Conservation (phyloP, 2,888 invertebrate species). For the Selenia dentaria region DNA sequence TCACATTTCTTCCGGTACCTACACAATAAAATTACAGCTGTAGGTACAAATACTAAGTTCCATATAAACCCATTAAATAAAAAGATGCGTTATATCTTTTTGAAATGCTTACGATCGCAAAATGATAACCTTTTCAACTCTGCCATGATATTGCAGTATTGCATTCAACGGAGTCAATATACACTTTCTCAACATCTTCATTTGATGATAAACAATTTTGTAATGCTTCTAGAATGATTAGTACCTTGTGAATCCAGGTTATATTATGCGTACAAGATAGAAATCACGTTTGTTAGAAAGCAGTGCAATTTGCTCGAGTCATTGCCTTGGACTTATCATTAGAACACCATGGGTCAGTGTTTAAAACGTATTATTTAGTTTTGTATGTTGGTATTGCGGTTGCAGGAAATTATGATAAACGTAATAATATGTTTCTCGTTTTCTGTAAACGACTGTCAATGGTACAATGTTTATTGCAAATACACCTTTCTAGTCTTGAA, state of each 20-base stretch:
- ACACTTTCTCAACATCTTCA: slow-evolving; percentile 22
- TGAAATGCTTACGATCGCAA: too few relatives aligned
- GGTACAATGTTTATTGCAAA: neutral
- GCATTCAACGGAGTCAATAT: slow-evolving; percentile 18
- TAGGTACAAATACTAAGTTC: too few relatives aligned
- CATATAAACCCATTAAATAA: too few relatives aligned
- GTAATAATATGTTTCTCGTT: neutral
- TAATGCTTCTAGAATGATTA: slow-evolving; percentile 19
- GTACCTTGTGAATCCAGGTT: slow-evolving; percentile 10
- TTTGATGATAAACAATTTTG: slow-evolving; percentile 18
- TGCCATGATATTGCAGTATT: slow-evolving; percentile 29
- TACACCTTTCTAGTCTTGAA: neutral
- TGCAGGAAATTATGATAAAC: neutral
- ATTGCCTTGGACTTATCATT: slow-evolving; percentile 7
- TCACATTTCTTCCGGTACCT: too few relatives aligned
- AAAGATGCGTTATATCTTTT: too few relatives aligned
- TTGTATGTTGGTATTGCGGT: neutral
- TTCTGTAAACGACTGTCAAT: too few relatives aligned
- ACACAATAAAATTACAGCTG: too few relatives aligned
- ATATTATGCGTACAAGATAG: slow-evolving; percentile 14
- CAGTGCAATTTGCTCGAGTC: slow-evolving; percentile 16
- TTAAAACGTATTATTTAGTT: neutral
- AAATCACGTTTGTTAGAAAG: slow-evolving; percentile 21
- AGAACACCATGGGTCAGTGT: neutral
- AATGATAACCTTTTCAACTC: slow-evolving; percentile 17